Evolutionary conservation across 2,797 vertebrate species (phyloP).

Genomic region (Eutrigla gurnardus): DNA sequence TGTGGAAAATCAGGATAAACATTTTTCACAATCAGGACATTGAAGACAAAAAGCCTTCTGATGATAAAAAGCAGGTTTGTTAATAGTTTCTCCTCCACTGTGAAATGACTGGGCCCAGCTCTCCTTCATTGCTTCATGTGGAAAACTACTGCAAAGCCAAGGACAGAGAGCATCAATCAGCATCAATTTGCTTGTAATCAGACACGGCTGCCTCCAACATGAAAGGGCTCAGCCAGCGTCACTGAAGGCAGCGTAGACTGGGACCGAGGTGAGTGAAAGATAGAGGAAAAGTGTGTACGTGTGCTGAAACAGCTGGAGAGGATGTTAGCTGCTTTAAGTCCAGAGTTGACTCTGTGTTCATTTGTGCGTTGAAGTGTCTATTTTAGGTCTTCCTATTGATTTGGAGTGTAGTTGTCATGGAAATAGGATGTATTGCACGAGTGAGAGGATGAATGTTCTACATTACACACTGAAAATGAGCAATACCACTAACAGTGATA

Average conservation of each 20-base stretch:
- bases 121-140: constrained; percentile 29
- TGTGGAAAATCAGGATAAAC: constrained; percentile 14
- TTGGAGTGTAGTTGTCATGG: constrained; percentile 49
- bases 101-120: constrained; percentile 11
- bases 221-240: constrained; percentile 26
- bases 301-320: constrained; percentile 25
- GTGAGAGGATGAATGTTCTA: constrained; percentile 5
- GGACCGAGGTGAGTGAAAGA: background rate
- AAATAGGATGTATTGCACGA: constrained; percentile 22
- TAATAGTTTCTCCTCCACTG: constrained; percentile 1
- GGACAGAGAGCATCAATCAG: constrained; percentile 51
- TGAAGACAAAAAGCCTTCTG: constrained; percentile 11
- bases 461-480: constrained; percentile 25
- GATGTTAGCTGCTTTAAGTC: constrained; percentile 24
- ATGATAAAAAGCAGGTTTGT: background rate
- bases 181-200: constrained; percentile 49
- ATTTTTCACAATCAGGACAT: background rate
- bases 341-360: constrained; percentile 13
- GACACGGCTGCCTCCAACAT: constrained; percentile 47
- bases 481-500: constrained; percentile 4
- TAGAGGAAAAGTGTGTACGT: no score
- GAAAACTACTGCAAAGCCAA: constrained; percentile 24
- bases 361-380: constrained; percentile 23
- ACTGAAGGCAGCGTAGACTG: background rate
- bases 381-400: constrained; percentile 43